Percentiles rank a stretch among this genome's conserved stretches.
Conservation (phyloP, 2,888 invertebrate species). For the Archips crataeganus region DNA sequence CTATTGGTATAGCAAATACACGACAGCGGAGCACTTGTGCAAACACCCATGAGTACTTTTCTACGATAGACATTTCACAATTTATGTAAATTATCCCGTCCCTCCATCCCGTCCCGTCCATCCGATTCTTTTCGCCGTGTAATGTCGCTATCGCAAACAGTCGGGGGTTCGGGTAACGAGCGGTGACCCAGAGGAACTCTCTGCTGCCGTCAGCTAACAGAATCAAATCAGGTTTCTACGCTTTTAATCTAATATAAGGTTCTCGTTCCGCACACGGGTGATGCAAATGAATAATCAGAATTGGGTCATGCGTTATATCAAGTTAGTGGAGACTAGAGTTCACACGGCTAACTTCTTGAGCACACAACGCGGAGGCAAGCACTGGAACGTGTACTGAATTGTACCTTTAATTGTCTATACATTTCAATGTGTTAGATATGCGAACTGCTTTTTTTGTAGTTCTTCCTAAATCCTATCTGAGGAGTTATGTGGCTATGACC, state of each 20-base stretch:
- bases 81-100: slow-evolving; percentile 7
- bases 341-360: neutral
- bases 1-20: slow-evolving; percentile 20
- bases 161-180: slow-evolving; percentile 27
- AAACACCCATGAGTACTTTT: slow-evolving; percentile 10
- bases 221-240: slow-evolving; percentile 32
- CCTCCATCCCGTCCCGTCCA: no score
- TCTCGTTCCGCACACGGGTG: slow-evolving; percentile 5
- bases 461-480: neutral
- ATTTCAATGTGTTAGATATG: neutral
- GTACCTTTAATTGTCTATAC: neutral
- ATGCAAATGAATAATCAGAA: slow-evolving; percentile 7
- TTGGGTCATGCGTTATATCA: neutral
- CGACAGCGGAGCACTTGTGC: slow-evolving; percentile 23
- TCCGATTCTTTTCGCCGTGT: slow-evolving; percentile 10
- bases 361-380: neutral
- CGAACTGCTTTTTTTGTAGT: neutral
- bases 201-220: slow-evolving; percentile 19
- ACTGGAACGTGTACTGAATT: neutral
- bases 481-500: neutral
- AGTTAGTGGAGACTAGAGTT: neutral
- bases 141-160: slow-evolving; percentile 15
- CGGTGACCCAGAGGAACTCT: slow-evolving; percentile 29
- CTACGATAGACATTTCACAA: slow-evolving; percentile 25
- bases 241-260: slow-evolving; percentile 33